phyloP scores from a whole-genome alignment of 2,797 vertebrate genomes.

The Chrosomus eos region DNA sequence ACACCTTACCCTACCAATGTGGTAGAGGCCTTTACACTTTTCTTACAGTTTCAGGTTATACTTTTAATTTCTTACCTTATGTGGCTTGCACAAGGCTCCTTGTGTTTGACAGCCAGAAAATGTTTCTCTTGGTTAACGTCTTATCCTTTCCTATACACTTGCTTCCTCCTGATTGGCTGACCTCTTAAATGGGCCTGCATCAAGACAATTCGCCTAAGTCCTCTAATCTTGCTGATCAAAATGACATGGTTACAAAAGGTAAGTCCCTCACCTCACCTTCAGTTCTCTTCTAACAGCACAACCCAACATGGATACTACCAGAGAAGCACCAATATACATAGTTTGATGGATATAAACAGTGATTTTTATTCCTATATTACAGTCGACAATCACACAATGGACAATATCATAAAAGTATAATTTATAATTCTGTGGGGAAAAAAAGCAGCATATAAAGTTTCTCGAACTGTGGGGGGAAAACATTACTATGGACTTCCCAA shows the following conservation, averaged over 20 bases:
- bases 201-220: conserved; percentile 74
- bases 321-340: neutral
- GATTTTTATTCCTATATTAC: neutral
- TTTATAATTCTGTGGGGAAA: neutral
- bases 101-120: conserved; percentile 39
- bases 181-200: conserved; percentile 74
- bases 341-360: neutral
- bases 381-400: neutral
- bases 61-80: conserved; percentile 31
- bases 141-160: conserved; percentile 27
- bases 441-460: neutral
- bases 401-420: neutral
- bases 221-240: conserved; percentile 75
- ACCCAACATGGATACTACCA: neutral
- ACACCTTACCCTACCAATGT: neutral
- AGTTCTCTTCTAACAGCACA: neutral
- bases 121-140: conserved; percentile 26
- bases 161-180: conserved; percentile 64
- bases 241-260: conserved; percentile 63
- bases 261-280: conserved; percentile 60
- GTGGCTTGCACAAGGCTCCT: conserved; percentile 29
- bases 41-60: neutral
- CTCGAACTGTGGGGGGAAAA: neutral
- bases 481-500: neutral
- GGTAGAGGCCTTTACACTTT: neutral